These are phyloP conservation scores for Drosophila leontia DNA, from an alignment of 1,140 invertebrate species.

Conservation along the genomic window DNA sequence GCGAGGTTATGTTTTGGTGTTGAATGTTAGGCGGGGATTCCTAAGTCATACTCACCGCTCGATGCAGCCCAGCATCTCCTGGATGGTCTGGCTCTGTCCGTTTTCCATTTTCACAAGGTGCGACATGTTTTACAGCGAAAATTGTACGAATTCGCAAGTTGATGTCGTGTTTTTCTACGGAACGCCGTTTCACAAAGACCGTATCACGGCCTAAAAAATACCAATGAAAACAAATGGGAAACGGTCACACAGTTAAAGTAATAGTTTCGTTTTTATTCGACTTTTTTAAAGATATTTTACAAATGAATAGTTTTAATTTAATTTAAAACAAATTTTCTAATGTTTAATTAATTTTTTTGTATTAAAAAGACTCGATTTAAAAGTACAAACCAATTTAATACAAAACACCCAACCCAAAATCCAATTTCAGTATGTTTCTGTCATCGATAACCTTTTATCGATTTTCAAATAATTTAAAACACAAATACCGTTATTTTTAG, in stretches of 20 bases:
- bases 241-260: background rate
- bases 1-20: slow-evolving; percentile 59
- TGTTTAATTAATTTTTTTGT: too few relatives aligned
- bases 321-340: too few relatives aligned
- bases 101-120: slow-evolving; percentile 87
- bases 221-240: slow-evolving; percentile 5
- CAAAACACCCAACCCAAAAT: background rate
- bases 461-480: background rate
- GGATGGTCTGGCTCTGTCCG: slow-evolving; percentile 89
- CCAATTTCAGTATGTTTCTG: background rate
- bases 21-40: background rate
- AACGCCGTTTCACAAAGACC: slow-evolving; percentile 21
- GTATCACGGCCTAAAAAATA: slow-evolving; percentile 1
- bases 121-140: slow-evolving; percentile 60
- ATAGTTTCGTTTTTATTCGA: background rate
- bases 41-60: slow-evolving; percentile 87
- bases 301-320: background rate
- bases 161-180: slow-evolving; percentile 45
- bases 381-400: background rate
- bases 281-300: background rate
- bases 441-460: background rate
- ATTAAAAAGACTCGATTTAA: background rate
- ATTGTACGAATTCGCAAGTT: slow-evolving; percentile 31
- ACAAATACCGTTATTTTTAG: slow-evolving; percentile 19
- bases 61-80: slow-evolving; percentile 90